Evolutionary conservation across 2,113 vertebrate genomes (phyloP), one percentile per base, ranked within the genome.

Genomic region (Anoplopoma fimbria): DNA sequence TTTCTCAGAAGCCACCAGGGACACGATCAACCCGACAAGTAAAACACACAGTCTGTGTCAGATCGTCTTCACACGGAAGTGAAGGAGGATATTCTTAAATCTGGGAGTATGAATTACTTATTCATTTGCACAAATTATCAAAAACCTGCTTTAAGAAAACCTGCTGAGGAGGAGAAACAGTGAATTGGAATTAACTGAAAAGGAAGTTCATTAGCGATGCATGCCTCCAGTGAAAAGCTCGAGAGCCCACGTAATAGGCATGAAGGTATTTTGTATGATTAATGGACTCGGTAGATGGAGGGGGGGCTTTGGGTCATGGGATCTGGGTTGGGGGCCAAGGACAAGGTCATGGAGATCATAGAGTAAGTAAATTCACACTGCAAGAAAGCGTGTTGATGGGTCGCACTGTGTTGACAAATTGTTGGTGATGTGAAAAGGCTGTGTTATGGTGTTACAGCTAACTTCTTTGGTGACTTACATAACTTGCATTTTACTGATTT

Each of bases 201-300:
- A 77, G 15, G 69, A 85, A 82, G 78, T 82, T 73, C 10, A 81
- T 88, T 82, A 81, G 36, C 77, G 31, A 27, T 57, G 60, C 45
- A 42, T 71, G 63, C 25, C 70, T 74, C 42, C 34, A 2, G 9
- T 77, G 63, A 80, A 84, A 88, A 69, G 58, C 65, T 74, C 2
- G 9, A 76, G 58, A 83, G 65, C 34, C 64, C 55, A 68, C 31
- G 7, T 77, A 83, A 82, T 75, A 85, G 84, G 81, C 84, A 86
- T 90, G 68, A 88, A 81, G 81, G 77, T 83, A 78, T 90, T 89
- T 81, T 69, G 55, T 64, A 83, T 87, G 74, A 85, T 88, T 85
- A 76, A 89, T 85, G 75, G 77, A 61, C 33, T 79, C 1, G 2
- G 36, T 75, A 45, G 75, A 79, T 53, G 47, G 47, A 1, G 7